Evolutionary conservation across 92 coral and sea anemone species (phyloP).

Genomic region (Siderastrea radians): DNA sequence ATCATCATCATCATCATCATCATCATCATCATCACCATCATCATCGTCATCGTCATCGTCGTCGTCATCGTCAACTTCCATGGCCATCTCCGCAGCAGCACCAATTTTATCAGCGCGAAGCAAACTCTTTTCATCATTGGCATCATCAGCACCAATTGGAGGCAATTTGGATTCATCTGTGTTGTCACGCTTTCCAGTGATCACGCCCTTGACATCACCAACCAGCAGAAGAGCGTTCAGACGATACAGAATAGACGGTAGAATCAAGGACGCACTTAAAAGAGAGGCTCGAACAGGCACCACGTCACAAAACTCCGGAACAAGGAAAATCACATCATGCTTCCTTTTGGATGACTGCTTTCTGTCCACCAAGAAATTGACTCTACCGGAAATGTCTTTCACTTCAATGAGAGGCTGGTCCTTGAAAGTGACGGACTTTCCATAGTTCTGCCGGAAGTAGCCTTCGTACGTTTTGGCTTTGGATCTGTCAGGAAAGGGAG

Average conservation of each 20-base stretch:
- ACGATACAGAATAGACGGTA: constrained; percentile 86
- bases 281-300: constrained; percentile 67
- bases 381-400: constrained; percentile 61
- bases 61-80: neutral
- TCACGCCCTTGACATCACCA: constrained; percentile 62
- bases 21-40: constrained; percentile 2
- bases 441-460: constrained; percentile 65
- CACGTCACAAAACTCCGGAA: constrained; percentile 80
- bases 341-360: constrained; percentile 55
- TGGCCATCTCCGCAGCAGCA: neutral
- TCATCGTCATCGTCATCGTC: neutral
- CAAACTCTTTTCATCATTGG: constrained; percentile 11
- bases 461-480: constrained; percentile 80
- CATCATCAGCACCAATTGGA: constrained; percentile 36
- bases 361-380: constrained; percentile 76
- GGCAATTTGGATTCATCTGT: constrained; percentile 26
- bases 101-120: neutral
- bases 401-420: constrained; percentile 80
- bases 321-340: constrained; percentile 52
- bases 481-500: constrained; percentile 81
- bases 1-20: too few species aligned
- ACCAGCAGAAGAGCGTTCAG: constrained; percentile 77
- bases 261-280: constrained; percentile 65
- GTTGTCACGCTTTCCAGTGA: constrained; percentile 44
- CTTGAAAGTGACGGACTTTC: constrained; percentile 22